Evolutionary conservation across 2,888 invertebrate genomes (phyloP), one percentile per base, ranked within the genome.

Genomic region (Tolmerus cingulatus): DNA sequence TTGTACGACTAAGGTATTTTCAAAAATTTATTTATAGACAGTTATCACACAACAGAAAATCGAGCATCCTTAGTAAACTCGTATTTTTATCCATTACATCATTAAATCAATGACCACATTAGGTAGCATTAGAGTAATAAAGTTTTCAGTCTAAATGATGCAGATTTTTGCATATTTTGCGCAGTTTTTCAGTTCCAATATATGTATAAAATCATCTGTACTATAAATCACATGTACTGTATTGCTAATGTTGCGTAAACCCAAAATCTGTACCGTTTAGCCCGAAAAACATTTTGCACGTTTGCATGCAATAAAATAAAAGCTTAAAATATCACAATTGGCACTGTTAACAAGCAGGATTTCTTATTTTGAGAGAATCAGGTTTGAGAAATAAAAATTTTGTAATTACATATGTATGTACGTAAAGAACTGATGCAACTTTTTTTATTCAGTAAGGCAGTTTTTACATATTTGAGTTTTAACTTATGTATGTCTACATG

Each of bases 1-100:
- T 96, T 97, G 97, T 96, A 97, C 97, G 94, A 96, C 97, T 93
- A 97, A 97, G 97, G 97, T 97, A 89, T 88, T 88, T 87, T 46
- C 77, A 30, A 57, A 46, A 57, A 57, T 43, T 57, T 34, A 76
- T 34, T 37, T 40, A 19, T 37, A 37, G 37, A 74, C 2, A 23
- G 19, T 14, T 40, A 27, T 16, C n/a, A 76, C 7, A 37, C 27
- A 27, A 79, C 7, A 79, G 46, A 46, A 46, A 46, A 1, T 66
- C 8, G n/a, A 66, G 27, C 27, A 66, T 23, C 9, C 7, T 27
- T 23, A 66, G 66, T 12, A 40, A 40, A 40, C 12, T 8, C 40
- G 12, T 2, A 12, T 12, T 40, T 40, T 12, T 40, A 40, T 66
- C 66, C 82, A 84, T 66, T 84, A 40, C 30, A 57, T 16, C 23